Evolutionary conservation across 1,140 invertebrate species (phyloP), one percentile per base, ranked within the genome.

Genomic region (Papilio glaucus): DNA sequence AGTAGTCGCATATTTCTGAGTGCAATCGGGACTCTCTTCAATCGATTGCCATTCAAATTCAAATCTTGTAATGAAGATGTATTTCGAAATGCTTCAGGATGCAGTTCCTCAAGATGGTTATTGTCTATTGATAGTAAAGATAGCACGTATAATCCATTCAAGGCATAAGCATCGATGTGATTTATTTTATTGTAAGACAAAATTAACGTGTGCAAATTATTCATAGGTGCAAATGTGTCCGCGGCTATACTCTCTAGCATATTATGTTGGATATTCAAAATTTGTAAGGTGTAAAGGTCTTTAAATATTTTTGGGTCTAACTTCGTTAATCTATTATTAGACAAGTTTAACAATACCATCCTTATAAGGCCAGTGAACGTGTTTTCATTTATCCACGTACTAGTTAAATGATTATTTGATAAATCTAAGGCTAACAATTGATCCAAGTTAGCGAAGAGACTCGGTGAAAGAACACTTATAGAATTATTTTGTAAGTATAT

Each of bases 401-500:
- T 97, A 24, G 96, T 97, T 29, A 99, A 93, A 85, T 96, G 95
- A 93, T 99, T 99, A 80, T 95, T 95, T 18, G 97, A 98, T 79
- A 99, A 93, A 89, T 99, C 97, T 60, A 99, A 91, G 0, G 97
- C 95, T 80, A 97, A 95, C 71, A 99, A 94, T 84, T 98, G 96
- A 79, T 97, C 96, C 82, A 99, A 94, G 83, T 97, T 97, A 7
- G 96, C 94, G 82, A 98, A 97, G 10, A 98, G 93, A 72, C 96
- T 96, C 0, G 97, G 96, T 68, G 96, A 96, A 45, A 98, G 91
- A 8, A 96, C 96, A 83, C 95, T 96, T 61, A 98, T 97, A 60
- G 96, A 97, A 94, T 98, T 98, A 89, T 98, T 98, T 87, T 97
- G 96, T 79, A 98, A 89, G 86, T 97, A 96, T 76, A 98, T 95